A percentile compares a stretch with the other conserved stretches of the same genome.
phyloP scores from a whole-genome alignment of 2,888 invertebrate genomes.

The Trichogramma evanescens region DNA sequence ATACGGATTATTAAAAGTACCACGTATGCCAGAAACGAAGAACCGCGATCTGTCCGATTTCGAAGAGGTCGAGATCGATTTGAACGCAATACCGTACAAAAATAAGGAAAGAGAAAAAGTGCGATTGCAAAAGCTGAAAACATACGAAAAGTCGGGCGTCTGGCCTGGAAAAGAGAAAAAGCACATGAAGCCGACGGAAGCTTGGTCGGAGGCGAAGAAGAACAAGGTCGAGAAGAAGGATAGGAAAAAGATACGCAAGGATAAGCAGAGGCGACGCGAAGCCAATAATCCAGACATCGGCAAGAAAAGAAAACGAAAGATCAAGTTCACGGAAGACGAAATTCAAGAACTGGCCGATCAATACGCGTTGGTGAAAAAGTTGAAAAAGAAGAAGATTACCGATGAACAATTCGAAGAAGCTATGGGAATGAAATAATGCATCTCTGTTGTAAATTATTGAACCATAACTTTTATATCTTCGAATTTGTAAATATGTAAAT shows the following conservation, averaged over 20 bases:
- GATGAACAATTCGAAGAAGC: constrained; percentile 48
- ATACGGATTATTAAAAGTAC: constrained; percentile 85
- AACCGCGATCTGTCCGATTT: constrained; percentile 55
- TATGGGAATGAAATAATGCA: constrained; percentile 35
- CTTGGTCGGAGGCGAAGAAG: constrained; percentile 74
- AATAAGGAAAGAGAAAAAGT: constrained; percentile 72
- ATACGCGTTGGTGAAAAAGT: constrained; percentile 74
- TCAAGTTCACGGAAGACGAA: constrained; percentile 64
- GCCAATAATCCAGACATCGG: constrained; percentile 39
- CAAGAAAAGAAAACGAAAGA: constrained; percentile 49
- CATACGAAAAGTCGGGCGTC: constrained; percentile 65
- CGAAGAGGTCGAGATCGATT: constrained; percentile 57
- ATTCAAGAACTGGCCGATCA: constrained; percentile 72
- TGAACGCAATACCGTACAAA: constrained; percentile 68
- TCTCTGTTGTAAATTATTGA: neutral
- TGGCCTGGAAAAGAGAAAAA: constrained; percentile 64
- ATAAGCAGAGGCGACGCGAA: constrained; percentile 50
- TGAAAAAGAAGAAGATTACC: constrained; percentile 71
- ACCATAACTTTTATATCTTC: neutral
- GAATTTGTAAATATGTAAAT: constrained; percentile 14
- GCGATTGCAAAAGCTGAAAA: constrained; percentile 63
- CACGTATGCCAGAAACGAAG: constrained; percentile 89
- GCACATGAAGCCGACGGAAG: constrained; percentile 56
- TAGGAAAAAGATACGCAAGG: constrained; percentile 58
- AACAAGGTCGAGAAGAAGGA: constrained; percentile 61